These are phyloP conservation scores for Tyto alba DNA, from an alignment of 2,113 vertebrate genomes.

Conservation along the genomic window DNA sequence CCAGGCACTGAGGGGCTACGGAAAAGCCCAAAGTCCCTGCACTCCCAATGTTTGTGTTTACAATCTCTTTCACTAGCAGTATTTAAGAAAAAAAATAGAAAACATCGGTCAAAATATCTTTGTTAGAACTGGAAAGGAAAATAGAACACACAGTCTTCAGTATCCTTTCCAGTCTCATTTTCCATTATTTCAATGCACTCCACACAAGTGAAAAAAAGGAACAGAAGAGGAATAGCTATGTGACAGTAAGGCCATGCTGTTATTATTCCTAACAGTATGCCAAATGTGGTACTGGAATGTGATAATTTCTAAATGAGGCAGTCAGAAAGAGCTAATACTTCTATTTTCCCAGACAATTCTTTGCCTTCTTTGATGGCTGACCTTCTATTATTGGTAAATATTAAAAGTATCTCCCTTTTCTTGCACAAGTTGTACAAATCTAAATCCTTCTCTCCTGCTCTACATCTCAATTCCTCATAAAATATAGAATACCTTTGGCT, in stretches of 20 bases:
- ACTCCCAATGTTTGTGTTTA: not conserved
- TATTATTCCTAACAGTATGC: not conserved
- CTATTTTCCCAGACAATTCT: not conserved
- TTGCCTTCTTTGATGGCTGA: not conserved
- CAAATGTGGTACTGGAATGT: not conserved
- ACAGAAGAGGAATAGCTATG: not conserved
- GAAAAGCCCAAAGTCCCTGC: not conserved
- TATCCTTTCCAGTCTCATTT: not conserved
- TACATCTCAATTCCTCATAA: not conserved
- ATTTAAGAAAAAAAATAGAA: not conserved
- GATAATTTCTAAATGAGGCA: not conserved
- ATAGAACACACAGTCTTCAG: not conserved
- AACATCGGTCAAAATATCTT: not conserved
- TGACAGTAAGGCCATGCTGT: not conserved
- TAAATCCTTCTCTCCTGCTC: not conserved
- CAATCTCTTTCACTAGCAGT: not conserved
- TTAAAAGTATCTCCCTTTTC: not conserved
- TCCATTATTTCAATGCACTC: not conserved
- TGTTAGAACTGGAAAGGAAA: not conserved
- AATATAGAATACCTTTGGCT: not conserved
- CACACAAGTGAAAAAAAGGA: not conserved
- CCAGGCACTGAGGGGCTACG: not conserved
- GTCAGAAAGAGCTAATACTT: not conserved
- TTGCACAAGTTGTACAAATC: not conserved
- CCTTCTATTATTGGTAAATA: not conserved